These are phyloP conservation scores for Merluccius polli DNA, from an alignment of 2,797 vertebrate species.

Conservation along the genomic window DNA sequence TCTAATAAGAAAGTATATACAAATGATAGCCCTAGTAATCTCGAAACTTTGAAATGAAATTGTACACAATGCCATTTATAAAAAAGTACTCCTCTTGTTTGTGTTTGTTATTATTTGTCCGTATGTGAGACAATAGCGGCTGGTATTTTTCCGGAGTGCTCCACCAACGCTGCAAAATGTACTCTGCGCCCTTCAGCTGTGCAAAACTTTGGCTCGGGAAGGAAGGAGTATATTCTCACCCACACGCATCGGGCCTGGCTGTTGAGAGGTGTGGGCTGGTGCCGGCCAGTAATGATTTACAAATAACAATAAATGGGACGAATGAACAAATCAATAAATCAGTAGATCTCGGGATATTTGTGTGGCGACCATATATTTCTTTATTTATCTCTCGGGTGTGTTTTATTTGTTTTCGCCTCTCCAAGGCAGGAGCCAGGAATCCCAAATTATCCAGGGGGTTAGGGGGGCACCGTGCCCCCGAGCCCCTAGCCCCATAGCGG, in stretches of 20 bases:
- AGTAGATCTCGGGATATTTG: constrained; percentile 71
- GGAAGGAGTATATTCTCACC: constrained; percentile 18
- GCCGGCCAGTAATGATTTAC: constrained; percentile 71
- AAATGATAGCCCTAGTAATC: neutral
- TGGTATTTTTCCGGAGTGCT: neutral
- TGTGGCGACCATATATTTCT: constrained; percentile 64
- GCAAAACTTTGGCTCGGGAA: neutral
- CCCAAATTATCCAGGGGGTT: constrained; percentile 87
- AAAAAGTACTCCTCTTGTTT: neutral
- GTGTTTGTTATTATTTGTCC: neutral
- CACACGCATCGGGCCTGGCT: neutral
- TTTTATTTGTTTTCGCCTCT: constrained; percentile 80
- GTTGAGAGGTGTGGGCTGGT: constrained; percentile 38
- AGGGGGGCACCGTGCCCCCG: constrained; percentile 74
- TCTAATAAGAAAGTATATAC: neutral
- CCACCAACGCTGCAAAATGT: neutral
- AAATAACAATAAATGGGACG: constrained; percentile 72
- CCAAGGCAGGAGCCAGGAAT: constrained; percentile 80
- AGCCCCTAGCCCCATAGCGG: constrained; percentile 76
- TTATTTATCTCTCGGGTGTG: constrained; percentile 62
- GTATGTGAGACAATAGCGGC: neutral
- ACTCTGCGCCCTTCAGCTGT: neutral
- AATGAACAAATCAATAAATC: constrained; percentile 79
- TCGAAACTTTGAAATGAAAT: neutral
- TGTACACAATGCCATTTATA: neutral